phyloP scores from a whole-genome alignment of 2,113 vertebrate genomes.

The Pluvianellus socialis region DNA sequence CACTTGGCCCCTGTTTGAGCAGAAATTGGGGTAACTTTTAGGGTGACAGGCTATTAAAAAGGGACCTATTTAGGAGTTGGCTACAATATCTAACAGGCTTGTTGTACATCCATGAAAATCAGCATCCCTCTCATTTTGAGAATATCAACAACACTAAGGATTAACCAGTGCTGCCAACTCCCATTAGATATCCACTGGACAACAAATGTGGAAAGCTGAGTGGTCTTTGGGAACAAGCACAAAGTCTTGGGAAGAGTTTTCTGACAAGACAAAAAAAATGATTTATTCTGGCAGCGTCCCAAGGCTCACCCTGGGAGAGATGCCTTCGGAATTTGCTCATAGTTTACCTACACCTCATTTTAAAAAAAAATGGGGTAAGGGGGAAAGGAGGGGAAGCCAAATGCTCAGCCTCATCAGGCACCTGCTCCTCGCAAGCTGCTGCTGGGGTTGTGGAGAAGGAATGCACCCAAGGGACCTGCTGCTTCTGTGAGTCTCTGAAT shows the following conservation, averaged over 20 bases:
- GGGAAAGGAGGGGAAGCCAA: neutral
- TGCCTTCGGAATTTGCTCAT: neutral
- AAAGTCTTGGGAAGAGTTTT: neutral
- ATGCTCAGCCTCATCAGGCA: neutral
- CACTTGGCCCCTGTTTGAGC: neutral
- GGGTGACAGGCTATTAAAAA: neutral
- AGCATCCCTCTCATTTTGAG: neutral
- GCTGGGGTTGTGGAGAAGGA: neutral
- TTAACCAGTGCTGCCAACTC: neutral
- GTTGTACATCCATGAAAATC: neutral
- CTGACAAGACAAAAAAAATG: neutral
- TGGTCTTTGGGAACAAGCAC: neutral
- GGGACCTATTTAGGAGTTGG: neutral
- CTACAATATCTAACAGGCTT: neutral
- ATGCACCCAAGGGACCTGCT: neutral
- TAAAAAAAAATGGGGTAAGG: neutral
- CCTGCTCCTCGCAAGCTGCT: neutral
- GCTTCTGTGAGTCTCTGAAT: neutral
- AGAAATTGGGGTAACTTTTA: neutral
- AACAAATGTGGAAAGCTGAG: neutral
- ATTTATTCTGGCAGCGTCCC: neutral
- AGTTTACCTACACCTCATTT: neutral
- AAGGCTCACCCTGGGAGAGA: neutral
- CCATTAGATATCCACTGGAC: neutral
- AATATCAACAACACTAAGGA: neutral